Percentiles rank a stretch among this genome's conserved stretches.
phyloP scores from a whole-genome alignment of 2,797 vertebrate species.

The Lindbergichthys nudifrons region DNA sequence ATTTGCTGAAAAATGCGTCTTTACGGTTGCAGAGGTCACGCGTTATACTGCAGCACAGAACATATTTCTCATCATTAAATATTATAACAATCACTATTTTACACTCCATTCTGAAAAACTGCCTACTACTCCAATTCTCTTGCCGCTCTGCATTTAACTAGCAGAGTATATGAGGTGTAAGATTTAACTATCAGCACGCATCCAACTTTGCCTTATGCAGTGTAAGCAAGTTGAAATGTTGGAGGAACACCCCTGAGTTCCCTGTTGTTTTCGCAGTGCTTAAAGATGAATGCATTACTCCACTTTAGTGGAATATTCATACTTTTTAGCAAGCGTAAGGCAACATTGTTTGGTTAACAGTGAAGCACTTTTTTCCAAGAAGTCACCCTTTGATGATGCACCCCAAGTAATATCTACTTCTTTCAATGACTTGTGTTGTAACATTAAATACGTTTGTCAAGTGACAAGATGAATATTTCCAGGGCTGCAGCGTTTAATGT shows the following conservation, averaged over 20 bases:
- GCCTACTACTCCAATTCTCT: conserved; percentile 57
- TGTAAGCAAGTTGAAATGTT: conserved; percentile 59
- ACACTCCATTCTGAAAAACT: conserved; percentile 46
- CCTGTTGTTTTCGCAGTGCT: conserved; percentile 22
- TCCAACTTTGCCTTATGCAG: conserved; percentile 60
- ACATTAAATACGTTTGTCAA: conserved; percentile 6
- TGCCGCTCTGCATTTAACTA: conserved; percentile 61
- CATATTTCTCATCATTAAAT: conserved; percentile 51
- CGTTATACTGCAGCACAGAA: conserved; percentile 15
- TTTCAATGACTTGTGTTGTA: background rate
- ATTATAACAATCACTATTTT: conserved; percentile 41
- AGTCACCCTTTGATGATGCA: conserved; percentile 45
- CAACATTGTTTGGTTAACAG: conserved; percentile 16
- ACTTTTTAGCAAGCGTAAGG: conserved; percentile 9
- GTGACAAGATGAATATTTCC: conserved; percentile 9
- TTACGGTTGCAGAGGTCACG: conserved; percentile 35
- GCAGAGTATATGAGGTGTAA: conserved; percentile 66
- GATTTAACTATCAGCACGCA: conserved; percentile 62
- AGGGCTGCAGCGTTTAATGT: background rate
- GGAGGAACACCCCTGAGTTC: conserved; percentile 35
- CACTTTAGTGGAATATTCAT: conserved; percentile 14
- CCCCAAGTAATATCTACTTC: background rate
- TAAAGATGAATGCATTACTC: conserved; percentile 22
- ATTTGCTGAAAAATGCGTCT: conserved; percentile 12
- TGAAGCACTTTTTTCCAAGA: conserved; percentile 4